Conservation (phyloP, 2,888 invertebrate species). For the Troides aeacus region DNA sequence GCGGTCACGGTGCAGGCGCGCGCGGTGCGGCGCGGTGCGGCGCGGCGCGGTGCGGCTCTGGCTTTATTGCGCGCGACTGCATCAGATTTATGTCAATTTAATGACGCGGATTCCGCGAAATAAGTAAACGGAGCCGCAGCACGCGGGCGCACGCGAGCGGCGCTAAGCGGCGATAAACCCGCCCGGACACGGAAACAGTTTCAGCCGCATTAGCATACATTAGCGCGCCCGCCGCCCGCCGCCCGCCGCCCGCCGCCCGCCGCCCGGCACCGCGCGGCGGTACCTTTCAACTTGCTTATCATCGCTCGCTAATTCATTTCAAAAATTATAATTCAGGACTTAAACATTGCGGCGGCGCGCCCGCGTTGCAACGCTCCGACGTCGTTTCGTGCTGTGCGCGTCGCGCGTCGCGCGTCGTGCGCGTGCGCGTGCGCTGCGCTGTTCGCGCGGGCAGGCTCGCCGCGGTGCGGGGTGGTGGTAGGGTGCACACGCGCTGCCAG, state of each 20-base stretch:
- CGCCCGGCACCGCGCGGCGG: too few relatives aligned
- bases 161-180: constrained; percentile 11
- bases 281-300: too few relatives aligned
- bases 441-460: too few relatives aligned
- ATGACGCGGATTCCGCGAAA: constrained; percentile 10
- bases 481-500: too few relatives aligned
- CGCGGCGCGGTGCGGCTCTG: neutral
- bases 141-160: neutral
- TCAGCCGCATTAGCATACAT: neutral
- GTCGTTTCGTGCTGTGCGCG: neutral
- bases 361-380: neutral
- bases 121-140: constrained; percentile 6
- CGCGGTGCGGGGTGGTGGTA: too few relatives aligned
- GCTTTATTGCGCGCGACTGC: constrained; percentile 5
- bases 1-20: constrained; percentile 19
- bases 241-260: neutral
- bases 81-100: constrained; percentile 18
- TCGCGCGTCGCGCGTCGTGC: too few relatives aligned
- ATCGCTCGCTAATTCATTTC: too few relatives aligned
- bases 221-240: neutral
- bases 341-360: neutral
- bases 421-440: too few relatives aligned
- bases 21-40: neutral
- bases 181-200: constrained; percentile 19
- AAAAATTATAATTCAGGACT: too few relatives aligned